Base-by-base conservation (phyloP, 2,888 invertebrate species). In the Nematopogon swammerdamellus region DNA sequence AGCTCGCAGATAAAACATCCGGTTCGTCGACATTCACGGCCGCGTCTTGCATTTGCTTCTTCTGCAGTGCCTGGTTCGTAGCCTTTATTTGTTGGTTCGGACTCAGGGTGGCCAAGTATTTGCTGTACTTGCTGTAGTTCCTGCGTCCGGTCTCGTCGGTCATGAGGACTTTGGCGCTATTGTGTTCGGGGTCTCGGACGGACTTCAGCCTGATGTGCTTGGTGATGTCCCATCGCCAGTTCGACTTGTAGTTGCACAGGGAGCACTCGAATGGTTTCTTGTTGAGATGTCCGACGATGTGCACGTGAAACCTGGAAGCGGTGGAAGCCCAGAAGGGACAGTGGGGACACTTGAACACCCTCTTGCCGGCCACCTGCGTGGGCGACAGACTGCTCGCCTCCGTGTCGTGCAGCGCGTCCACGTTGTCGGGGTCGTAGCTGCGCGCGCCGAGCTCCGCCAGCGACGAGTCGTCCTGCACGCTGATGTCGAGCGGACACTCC, bases 211-310 rank as follows among this genome's bases (percentile, higher is more conserved):
- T 89, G 56, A 97, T 95, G 69, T 97, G 97, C 68, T 97, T 94
- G 19, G 94, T 93, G 53, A 97, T 94, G 73, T 97, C 97, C 92
- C 95, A 96, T 55, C 95, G 86, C 95, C 96, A 97, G 66, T 97
- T 97, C 20, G 95, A 95, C 59, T 93, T 88, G 65, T 95, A 94
- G 49, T 92, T 89, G 74, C 97, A 97, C 16, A 92, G 81, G 1
- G 96, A 95, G 73, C 97, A 97, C 71, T 95, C 93, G 68, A 95
- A 97, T 1, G 96, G 96, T 64, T 95, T 93, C 64, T 91, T 91
- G 69, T 95, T 95, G 56, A 93, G 81, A 70, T 95, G 95, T 1
- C 94, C 94, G 11, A 95, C 94, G 58, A 95, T 93, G 68, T 95
- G 95, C 3, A 95, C 94, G 69, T 95, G 95, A 69, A 95, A 95